These are phyloP conservation scores for Acanthoscelides obtectus DNA, from an alignment of 2,888 invertebrate genomes.

Conservation along the genomic window DNA sequence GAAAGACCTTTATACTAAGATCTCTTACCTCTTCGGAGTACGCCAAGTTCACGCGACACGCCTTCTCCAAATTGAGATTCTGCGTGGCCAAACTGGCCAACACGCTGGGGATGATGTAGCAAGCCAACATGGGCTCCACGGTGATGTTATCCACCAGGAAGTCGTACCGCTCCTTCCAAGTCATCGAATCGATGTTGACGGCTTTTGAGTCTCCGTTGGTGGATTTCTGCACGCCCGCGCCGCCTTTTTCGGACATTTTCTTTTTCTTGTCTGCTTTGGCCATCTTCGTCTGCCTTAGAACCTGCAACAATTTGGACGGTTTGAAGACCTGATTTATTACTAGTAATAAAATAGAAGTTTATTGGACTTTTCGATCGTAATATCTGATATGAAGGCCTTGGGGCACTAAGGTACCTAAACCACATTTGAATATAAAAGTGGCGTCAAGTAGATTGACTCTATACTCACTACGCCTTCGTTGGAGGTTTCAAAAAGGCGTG, in stretches of 20 bases:
- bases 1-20: too few relatives aligned
- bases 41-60: constrained; percentile 75
- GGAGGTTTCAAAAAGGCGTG: too few relatives aligned
- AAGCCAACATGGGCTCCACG: constrained; percentile 71
- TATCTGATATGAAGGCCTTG: too few relatives aligned
- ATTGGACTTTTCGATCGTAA: too few relatives aligned
- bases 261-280: constrained; percentile 22
- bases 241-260: constrained; percentile 17
- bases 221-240: constrained; percentile 5
- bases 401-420: too few relatives aligned
- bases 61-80: constrained; percentile 81
- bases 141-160: constrained; percentile 63
- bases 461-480: too few relatives aligned
- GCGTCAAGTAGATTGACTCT: too few relatives aligned
- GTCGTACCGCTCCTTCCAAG: constrained; percentile 53
- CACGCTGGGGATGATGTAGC: constrained; percentile 63
- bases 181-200: constrained; percentile 41
- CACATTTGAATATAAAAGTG: too few relatives aligned
- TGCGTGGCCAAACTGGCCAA: constrained; percentile 74
- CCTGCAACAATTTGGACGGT: constrained; percentile 19
- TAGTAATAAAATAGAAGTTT: too few relatives aligned
- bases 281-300: constrained; percentile 29
- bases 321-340: too few relatives aligned
- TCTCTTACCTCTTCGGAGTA: constrained; percentile 62
- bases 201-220: constrained; percentile 11